Percentiles rank a stretch among this genome's conserved stretches.
Evolutionary conservation across 2,113 vertebrate species (phyloP).

Genomic region (Polypterus senegalus): DNA sequence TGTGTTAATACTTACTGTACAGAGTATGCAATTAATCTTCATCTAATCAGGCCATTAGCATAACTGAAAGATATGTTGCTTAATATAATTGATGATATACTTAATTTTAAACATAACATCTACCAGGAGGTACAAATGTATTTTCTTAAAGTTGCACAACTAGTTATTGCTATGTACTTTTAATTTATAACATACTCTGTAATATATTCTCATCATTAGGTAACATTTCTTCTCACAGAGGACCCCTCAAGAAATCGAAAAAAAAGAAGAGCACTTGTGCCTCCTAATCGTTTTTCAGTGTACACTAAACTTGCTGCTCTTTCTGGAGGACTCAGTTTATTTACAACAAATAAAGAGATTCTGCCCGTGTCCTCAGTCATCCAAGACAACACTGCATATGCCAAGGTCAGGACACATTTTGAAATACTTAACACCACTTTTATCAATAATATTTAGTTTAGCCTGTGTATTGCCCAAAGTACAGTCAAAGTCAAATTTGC

Average conservation of each 20-base stretch:
- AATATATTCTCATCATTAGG: constrained; percentile 32
- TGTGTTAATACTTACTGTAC: no score
- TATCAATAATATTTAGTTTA: no score
- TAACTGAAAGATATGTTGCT: no score
- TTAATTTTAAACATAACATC: no score
- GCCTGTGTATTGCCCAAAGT: no score
- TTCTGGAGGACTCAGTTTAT: constrained; percentile 68
- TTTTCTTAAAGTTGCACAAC: neutral
- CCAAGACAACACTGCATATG: constrained; percentile 47
- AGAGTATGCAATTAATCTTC: no score
- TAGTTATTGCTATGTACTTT: neutral
- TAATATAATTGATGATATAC: no score
- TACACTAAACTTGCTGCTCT: constrained; percentile 55
- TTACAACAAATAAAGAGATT: constrained; percentile 65
- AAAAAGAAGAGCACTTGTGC: constrained; percentile 40
- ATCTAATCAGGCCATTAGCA: no score
- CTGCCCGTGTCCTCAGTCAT: constrained; percentile 49
- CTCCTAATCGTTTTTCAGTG: constrained; percentile 56
- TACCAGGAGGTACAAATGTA: no score
- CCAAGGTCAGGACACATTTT: constrained; percentile 36
- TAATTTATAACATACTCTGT: neutral
- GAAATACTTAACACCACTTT: no score
- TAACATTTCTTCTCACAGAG: constrained; percentile 70
- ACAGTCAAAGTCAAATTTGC: no score
- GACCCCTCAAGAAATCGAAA: constrained; percentile 39